phyloP scores from a whole-genome alignment of 2,113 vertebrate genomes.

The Cyanoderma ruficeps region DNA sequence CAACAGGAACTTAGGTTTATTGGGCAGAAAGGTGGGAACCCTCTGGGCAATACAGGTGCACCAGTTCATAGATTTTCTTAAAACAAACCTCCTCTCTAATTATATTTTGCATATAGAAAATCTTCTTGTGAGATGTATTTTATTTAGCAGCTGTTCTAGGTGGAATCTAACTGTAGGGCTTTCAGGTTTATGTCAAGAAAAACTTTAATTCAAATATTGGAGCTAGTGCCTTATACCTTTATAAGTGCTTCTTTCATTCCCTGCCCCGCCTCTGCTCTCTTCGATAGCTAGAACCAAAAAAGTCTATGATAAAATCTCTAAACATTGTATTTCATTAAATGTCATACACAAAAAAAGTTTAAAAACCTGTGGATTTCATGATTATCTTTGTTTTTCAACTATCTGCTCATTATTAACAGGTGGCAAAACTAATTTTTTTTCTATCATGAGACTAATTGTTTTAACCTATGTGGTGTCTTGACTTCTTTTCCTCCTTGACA shows the following conservation, averaged over 20 bases:
- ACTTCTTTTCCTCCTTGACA: neutral
- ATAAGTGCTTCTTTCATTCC: neutral
- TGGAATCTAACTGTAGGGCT: neutral
- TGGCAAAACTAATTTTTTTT: neutral
- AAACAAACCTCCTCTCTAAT: neutral
- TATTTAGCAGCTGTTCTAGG: neutral
- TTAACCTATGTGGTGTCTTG: neutral
- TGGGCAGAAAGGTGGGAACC: too few relatives aligned
- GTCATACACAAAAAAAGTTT: neutral
- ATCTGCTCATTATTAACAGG: neutral
- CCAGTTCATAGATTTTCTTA: neutral
- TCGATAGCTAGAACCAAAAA: neutral
- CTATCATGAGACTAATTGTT: neutral
- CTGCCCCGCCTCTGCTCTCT: neutral
- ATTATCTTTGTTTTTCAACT: neutral
- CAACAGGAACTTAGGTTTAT: too few relatives aligned
- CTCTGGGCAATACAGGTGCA: neutral
- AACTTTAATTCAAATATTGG: neutral
- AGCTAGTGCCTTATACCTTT: neutral
- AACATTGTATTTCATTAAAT: neutral
- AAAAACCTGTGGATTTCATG: neutral
- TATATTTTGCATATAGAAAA: neutral
- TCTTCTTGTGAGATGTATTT: neutral
- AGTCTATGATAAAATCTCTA: neutral
- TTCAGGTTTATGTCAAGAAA: neutral